Conservation (phyloP, 1,140 invertebrate species). For the Harpegnathos saltator region DNA sequence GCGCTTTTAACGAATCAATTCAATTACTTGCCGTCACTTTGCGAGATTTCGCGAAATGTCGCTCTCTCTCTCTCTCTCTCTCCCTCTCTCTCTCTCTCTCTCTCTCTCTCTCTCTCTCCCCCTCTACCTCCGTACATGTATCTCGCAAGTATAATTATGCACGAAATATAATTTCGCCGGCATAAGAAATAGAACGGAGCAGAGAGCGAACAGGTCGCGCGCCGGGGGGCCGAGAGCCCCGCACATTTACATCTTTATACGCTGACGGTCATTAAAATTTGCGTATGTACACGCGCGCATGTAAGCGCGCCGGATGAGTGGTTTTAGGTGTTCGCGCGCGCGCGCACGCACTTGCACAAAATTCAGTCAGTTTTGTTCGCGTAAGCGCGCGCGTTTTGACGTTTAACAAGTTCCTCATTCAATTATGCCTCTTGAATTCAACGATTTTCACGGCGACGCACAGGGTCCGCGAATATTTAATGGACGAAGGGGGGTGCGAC, state of each 20-base stretch:
- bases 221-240: background rate
- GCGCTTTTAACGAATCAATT: slow-evolving; percentile 29
- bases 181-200: slow-evolving; percentile 35
- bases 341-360: slow-evolving; percentile 34
- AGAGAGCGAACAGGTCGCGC: background rate
- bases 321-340: slow-evolving; percentile 34
- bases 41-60: slow-evolving; percentile 39
- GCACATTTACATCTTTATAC: slow-evolving; percentile 56
- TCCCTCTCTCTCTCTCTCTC: too few species aligned
- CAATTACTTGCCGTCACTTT: background rate
- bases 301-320: slow-evolving; percentile 9
- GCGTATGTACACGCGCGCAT: slow-evolving; percentile 10
- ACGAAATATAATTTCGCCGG: slow-evolving; percentile 40
- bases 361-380: slow-evolving; percentile 56
- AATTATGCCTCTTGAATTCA: slow-evolving; percentile 55
- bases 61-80: background rate
- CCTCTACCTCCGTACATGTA: too few species aligned
- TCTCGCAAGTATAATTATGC: slow-evolving; percentile 29
- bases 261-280: slow-evolving; percentile 49
- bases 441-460: slow-evolving; percentile 37
- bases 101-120: too few species aligned
- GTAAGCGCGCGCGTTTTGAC: slow-evolving; percentile 43
- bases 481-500: slow-evolving; percentile 5
- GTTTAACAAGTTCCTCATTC: slow-evolving; percentile 33
- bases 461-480: slow-evolving; percentile 57